Base-by-base conservation (phyloP, 2,797 vertebrate species). In the Galago senegalensis region DNA sequence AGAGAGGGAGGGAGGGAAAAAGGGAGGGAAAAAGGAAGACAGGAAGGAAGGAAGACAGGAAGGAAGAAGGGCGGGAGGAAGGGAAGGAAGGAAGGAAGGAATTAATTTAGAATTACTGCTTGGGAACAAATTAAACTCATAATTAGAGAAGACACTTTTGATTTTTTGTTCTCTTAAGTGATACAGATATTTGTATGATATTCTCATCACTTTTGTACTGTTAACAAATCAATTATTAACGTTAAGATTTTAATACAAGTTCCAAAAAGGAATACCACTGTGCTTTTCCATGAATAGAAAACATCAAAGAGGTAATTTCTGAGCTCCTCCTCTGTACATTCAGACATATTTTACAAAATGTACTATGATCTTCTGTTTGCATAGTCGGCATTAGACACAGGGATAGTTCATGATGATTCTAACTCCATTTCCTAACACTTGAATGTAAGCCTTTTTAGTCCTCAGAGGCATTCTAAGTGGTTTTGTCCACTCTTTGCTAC, bases 101-200 rank as follows among this genome's bases (percentile, higher is more conserved):
- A 69, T 84, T 96, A 86, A 92, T 93, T 70, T 82, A 87, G 83
- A 75, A 75, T 96, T 96, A 93, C 27, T 43, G 97, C 17, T 79
- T 91, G 12, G 29, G 92, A 97, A 98, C 2, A 96, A 89, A 97
- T 92, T 93, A 34, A 76, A 87, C 76, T 25, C 10, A 96, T 91
- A 94, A 95, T 84, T 76, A 69, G 73, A 97, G 53, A 97, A 93
- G 91, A 60, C 1, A 83, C 20, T 84, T 72, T 96, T 79, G 5
- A 69, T 20, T 14, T 96, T 90, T 76, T 94, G 85, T 87, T 80
- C 37, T 97, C 81, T 76, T 91, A 92, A 37, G 72, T 85, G 76
- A 75, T 94, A 89, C 27, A 87, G 70, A 37, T 17, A 94, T 87
- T 29, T 72, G 65, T 85, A 46, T 60, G 27, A 82, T 85, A 87